These are phyloP conservation scores for Hafferia zeledoni DNA, from an alignment of 2,797 vertebrate genomes.

Conservation along the genomic window DNA sequence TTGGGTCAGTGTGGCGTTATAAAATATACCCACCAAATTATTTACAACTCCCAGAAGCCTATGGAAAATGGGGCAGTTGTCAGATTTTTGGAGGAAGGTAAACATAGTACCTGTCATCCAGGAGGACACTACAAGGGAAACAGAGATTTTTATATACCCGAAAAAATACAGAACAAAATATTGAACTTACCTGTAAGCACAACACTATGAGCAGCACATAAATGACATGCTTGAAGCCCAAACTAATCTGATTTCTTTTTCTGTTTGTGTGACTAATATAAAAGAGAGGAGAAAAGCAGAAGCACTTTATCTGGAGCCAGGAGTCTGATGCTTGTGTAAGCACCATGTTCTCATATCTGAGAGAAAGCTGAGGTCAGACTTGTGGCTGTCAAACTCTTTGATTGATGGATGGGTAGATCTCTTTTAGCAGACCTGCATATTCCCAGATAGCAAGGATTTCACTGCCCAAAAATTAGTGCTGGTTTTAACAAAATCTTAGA, in stretches of 20 bases:
- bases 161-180: not conserved
- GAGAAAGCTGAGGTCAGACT: not conserved
- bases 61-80: not conserved
- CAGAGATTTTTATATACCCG: not conserved
- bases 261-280: not conserved
- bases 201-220: not conserved
- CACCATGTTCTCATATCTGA: accelerated
- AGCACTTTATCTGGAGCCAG: not conserved
- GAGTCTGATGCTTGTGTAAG: not conserved
- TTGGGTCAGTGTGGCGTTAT: slow-evolving; percentile 34
- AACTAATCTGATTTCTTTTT: not conserved
- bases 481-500: not conserved
- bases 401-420: not conserved
- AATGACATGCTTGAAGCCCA: not conserved
- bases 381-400: not conserved
- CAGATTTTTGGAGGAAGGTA: not conserved
- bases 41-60: slow-evolving; percentile 30
- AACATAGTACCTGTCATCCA: not conserved
- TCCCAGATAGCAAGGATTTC: not conserved
- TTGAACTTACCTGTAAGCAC: not conserved
- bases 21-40: slow-evolving; percentile 26
- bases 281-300: not conserved
- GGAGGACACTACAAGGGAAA: not conserved
- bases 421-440: not conserved
- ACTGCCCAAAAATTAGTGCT: not conserved